Evolutionary conservation across 2,888 invertebrate species (phyloP).

Genomic region (Macaria notata): DNA sequence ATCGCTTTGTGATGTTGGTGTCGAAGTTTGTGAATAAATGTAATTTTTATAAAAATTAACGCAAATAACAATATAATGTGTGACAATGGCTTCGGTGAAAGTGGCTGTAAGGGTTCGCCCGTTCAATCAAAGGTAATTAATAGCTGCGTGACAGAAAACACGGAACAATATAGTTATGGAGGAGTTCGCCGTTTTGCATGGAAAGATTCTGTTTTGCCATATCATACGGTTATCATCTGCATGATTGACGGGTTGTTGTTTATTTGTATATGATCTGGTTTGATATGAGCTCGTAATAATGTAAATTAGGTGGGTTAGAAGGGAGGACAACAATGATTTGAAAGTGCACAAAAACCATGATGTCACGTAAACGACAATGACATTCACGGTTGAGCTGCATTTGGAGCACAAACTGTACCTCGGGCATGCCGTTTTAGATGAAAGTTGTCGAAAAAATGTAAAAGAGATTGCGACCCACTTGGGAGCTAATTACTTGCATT

Average conservation of each 20-base stretch:
- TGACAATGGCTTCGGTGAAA: slow-evolving; percentile 94
- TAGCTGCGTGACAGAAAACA: slow-evolving; percentile 32
- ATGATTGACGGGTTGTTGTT: slow-evolving; percentile 37
- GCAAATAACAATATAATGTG: slow-evolving; percentile 74
- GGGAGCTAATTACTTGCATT: slow-evolving; percentile 19
- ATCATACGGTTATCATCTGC: slow-evolving; percentile 43
- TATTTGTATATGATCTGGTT: slow-evolving; percentile 31
- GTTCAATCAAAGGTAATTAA: slow-evolving; percentile 90
- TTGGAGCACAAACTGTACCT: slow-evolving; percentile 77
- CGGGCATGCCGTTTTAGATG: slow-evolving; percentile 62
- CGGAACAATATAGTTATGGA: slow-evolving; percentile 43
- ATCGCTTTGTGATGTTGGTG: slow-evolving; percentile 55
- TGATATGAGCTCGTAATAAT: slow-evolving; percentile 7
- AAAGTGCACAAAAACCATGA: slow-evolving; percentile 75
- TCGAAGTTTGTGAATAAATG: slow-evolving; percentile 64
- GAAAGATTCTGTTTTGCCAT: slow-evolving; percentile 41
- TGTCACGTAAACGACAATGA: slow-evolving; percentile 78
- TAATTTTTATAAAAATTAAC: slow-evolving; percentile 57
- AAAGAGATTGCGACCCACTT: slow-evolving; percentile 52
- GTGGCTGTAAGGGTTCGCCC: slow-evolving; percentile 95
- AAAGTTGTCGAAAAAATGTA: slow-evolving; percentile 68
- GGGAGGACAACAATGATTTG: slow-evolving; percentile 42
- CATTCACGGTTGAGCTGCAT: slow-evolving; percentile 81
- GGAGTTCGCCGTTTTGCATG: slow-evolving; percentile 39
- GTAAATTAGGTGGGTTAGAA: background rate